These are phyloP conservation scores for Apodemia zela DNA, from an alignment of 2,888 invertebrate species.

Conservation along the genomic window DNA sequence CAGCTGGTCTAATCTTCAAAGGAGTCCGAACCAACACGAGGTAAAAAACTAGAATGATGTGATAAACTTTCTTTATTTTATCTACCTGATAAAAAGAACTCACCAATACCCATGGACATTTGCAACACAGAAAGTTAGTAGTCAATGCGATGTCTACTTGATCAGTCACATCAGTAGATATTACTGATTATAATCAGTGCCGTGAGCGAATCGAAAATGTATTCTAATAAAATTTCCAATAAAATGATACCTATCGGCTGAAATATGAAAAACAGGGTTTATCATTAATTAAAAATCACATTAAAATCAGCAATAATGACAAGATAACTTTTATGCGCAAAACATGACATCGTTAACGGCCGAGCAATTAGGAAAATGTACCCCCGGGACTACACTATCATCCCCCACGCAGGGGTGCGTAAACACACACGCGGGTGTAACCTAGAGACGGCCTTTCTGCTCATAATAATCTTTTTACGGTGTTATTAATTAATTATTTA, in stretches of 20 bases:
- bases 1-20: too few species aligned
- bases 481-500: too few species aligned
- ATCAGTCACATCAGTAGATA: too few species aligned
- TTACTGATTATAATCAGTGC: too few species aligned
- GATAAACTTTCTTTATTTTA: too few species aligned
- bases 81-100: too few species aligned
- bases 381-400: constrained; percentile 8
- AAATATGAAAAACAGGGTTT: constrained; percentile 11
- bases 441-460: neutral
- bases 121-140: too few species aligned
- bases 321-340: constrained; percentile 12
- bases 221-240: constrained; percentile 7
- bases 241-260: neutral
- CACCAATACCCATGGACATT: too few species aligned
- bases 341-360: constrained; percentile 14
- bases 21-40: too few species aligned
- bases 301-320: constrained; percentile 14
- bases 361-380: constrained; percentile 14
- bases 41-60: too few species aligned
- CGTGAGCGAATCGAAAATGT: neutral
- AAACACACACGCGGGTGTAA: neutral
- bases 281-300: constrained; percentile 13
- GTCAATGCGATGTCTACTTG: too few species aligned
- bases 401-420: neutral
- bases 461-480: neutral